phyloP scores from a whole-genome alignment of 2,888 invertebrate species.

The Oligia latruncula region DNA sequence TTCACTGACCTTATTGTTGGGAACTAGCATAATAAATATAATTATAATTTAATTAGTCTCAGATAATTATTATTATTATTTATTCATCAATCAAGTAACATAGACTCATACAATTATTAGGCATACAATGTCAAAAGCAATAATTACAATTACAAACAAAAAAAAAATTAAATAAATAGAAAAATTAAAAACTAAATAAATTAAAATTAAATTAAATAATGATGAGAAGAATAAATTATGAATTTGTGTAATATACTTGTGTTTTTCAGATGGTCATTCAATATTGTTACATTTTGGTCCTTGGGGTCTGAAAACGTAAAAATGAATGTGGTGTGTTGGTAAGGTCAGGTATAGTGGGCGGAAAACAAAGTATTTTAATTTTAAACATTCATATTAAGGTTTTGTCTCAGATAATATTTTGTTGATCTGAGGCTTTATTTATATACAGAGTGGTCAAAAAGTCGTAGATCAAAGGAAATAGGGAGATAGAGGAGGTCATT shows the following conservation, averaged over 20 bases:
- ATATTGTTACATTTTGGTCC: neutral
- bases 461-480: too few relatives aligned
- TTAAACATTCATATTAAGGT: neutral
- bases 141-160: too few relatives aligned
- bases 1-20: conserved; percentile 36
- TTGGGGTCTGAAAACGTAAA: neutral
- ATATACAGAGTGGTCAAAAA: neutral
- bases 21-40: conserved; percentile 41
- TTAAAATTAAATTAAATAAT: too few relatives aligned
- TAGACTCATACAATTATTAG: too few relatives aligned
- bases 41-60: too few relatives aligned
- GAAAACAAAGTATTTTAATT: neutral
- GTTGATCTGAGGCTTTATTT: neutral
- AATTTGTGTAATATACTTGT: neutral
- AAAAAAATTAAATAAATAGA: too few relatives aligned
- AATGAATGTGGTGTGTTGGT: neutral
- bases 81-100: too few relatives aligned
- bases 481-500: too few relatives aligned
- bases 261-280: neutral
- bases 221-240: conserved; percentile 16
- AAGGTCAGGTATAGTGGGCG: neutral
- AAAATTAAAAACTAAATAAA: too few relatives aligned
- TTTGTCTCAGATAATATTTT: neutral
- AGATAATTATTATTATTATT: too few relatives aligned
- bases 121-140: too few relatives aligned